A percentile compares a stretch with the other conserved stretches of the same genome.
Evolutionary conservation across 2,888 invertebrate species (phyloP).

Genomic region (Mythimna impura): DNA sequence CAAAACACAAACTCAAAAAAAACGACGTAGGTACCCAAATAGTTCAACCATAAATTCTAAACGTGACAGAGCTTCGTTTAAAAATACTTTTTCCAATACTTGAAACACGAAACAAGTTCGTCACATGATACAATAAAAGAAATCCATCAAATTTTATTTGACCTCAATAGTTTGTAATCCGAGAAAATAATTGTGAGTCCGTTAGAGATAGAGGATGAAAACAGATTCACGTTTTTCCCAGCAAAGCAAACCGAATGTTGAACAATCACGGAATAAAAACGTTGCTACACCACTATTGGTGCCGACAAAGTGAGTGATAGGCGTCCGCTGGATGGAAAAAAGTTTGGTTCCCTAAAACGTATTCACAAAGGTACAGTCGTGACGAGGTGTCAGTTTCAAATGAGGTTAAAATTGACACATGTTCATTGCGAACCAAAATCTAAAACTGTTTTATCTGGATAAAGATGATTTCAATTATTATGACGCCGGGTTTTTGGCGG

Average conservation of each 20-base stretch:
- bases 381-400: constrained; percentile 7
- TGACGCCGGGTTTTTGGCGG: too few relatives aligned
- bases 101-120: constrained; percentile 1
- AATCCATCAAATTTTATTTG: constrained; percentile 12
- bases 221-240: constrained; percentile 18
- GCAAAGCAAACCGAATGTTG: constrained; percentile 33
- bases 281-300: constrained; percentile 41
- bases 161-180: constrained; percentile 30
- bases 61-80: constrained; percentile 3
- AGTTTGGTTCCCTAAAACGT: constrained; percentile 31
- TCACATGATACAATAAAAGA: background rate
- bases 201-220: constrained; percentile 26
- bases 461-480: too few relatives aligned
- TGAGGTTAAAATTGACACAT: background rate
- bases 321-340: constrained; percentile 28
- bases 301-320: constrained; percentile 47
- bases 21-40: background rate
- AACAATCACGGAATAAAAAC: constrained; percentile 59
- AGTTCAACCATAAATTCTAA: constrained; percentile 11
- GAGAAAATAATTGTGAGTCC: constrained; percentile 42
- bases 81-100: constrained; percentile 8
- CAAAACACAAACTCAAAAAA: background rate
- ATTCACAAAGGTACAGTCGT: constrained; percentile 16
- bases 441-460: background rate
- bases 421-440: background rate